Evolutionary conservation across 2,888 invertebrate genomes (phyloP), one percentile per base, ranked within the genome.

Genomic region (Pantelozetes paolii): DNA sequence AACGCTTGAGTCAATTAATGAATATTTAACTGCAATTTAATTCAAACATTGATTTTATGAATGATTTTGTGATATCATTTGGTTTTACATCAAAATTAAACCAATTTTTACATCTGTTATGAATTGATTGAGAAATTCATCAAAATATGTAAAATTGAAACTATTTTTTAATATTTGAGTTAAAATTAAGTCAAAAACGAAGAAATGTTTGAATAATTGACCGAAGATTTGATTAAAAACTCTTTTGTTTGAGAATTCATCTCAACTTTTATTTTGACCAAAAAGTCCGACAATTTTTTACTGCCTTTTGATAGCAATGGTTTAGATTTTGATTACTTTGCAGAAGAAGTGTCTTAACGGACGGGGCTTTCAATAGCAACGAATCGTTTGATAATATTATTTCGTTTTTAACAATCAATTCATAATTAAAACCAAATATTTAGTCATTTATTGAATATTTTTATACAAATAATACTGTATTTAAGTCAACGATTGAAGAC

Each of bases 241-340:
- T n/a, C n/a, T n/a, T n/a, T n/a, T n/a, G n/a, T n/a, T 36, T 36
- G 36, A 36, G 6, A 36, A 36, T 54, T 54, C 23, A 23, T 11
- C 54, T 18, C 54, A 23, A 54, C 23, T 54, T 54, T 45, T 45
- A 13, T 9, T 45, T 45, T 45, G 5, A 45, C 45, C n/a, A 45
- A 45, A 45, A 45, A 45, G 18, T 45, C 13, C 45, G 45, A 18
- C 13, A 23, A n/a, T 57, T 57, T 50, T 57, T 62, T 62, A 62
- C 62, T 62, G 62, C 30, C 57, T 62, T 62, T 62, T 62, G 30
- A 62, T 30, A 62, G 32, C 5, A 62, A 62, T 62, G 62, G 32
- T 62, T 62, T 62, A 62, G n/a, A 54, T 9, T 23, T 57, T 62
- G 30, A 15, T 62, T 62, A 62, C 9, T 62, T 62, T 62, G 15